Evolutionary conservation across 2,113 vertebrate genomes (phyloP).

Genomic region (Mastomys natalensis): DNA sequence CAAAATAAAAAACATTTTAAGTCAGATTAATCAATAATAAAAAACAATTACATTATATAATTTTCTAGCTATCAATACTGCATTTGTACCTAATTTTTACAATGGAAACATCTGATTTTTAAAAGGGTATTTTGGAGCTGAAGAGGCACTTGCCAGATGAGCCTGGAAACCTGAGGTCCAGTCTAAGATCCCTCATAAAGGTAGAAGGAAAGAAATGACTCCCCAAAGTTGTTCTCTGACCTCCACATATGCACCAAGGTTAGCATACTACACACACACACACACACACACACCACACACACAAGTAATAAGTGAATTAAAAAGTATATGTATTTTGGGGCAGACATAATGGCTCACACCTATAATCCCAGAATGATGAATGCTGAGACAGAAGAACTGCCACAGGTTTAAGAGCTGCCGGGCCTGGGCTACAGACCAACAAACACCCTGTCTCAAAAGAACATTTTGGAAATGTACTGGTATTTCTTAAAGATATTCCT

Average conservation of each 20-base stretch:
- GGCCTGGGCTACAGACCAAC: background rate
- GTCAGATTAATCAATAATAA: conserved; percentile 33
- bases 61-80: background rate
- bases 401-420: background rate
- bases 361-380: background rate
- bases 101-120: background rate
- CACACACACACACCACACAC: background rate
- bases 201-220: background rate
- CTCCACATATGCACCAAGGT: background rate
- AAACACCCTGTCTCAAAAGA: background rate
- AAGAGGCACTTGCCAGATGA: background rate
- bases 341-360: background rate
- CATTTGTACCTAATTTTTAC: background rate
- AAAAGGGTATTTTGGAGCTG: background rate
- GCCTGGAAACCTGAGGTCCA: background rate
- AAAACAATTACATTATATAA: background rate
- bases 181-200: background rate
- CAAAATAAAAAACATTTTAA: conserved; percentile 33
- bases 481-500: background rate
- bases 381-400: background rate
- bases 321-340: background rate
- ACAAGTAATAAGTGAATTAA: background rate
- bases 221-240: background rate
- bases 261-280: no score
- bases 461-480: background rate